Conservation (phyloP, 2,113 vertebrate genomes). For the Thalassarche chlororhynchos region DNA sequence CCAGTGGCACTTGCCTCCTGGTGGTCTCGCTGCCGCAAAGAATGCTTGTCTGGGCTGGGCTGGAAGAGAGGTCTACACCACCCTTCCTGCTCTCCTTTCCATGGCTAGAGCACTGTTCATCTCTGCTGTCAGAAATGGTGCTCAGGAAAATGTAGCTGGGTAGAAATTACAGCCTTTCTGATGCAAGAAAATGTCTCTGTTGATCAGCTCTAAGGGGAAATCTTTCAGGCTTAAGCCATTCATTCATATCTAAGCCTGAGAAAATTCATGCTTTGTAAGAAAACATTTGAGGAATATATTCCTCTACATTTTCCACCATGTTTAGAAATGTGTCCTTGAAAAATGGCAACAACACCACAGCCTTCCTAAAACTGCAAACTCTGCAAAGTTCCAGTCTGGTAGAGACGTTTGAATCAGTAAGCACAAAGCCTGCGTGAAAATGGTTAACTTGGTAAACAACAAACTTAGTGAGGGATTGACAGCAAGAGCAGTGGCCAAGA, state of each 20-base stretch:
- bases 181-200: neutral
- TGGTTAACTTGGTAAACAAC: neutral
- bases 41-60: neutral
- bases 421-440: neutral
- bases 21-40: neutral
- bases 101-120: neutral
- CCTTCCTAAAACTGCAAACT: neutral
- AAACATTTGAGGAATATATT: constrained; percentile 9
- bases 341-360: neutral
- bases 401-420: neutral
- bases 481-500: neutral
- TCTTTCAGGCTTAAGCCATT: neutral
- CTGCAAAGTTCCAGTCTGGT: neutral
- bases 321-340: neutral
- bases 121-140: neutral
- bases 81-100: neutral
- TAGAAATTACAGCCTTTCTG: neutral
- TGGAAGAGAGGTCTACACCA: neutral
- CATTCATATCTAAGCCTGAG: neutral
- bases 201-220: neutral
- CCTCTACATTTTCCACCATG: neutral
- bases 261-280: neutral
- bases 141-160: neutral
- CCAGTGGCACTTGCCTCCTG: neutral
- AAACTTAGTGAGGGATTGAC: neutral